Evolutionary conservation across 64 coral and sea anemone genomes (phyloP).

Genomic region (Anthopleura sola): DNA sequence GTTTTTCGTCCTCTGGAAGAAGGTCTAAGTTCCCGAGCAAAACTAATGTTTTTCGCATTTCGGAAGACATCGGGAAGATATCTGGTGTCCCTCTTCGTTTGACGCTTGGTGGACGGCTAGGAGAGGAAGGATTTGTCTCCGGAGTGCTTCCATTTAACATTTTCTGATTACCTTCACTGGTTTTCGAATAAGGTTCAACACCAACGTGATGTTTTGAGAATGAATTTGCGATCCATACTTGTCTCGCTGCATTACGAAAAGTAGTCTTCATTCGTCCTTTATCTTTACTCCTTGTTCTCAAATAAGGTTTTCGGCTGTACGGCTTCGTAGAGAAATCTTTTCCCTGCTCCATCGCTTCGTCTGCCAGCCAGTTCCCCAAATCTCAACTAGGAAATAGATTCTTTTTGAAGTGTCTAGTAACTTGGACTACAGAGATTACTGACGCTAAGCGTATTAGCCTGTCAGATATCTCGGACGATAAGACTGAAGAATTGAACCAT

Average conservation of each 20-base stretch:
- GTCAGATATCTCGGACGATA: neutral
- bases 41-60: conserved; percentile 19
- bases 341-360: neutral
- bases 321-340: neutral
- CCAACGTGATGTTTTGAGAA: neutral
- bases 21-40: conserved; percentile 19
- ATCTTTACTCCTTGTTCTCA: neutral
- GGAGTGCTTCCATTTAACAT: neutral
- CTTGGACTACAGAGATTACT: conserved; percentile 6
- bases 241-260: neutral
- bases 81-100: conserved; percentile 22
- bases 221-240: conserved; percentile 26
- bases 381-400: neutral
- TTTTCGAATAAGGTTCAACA: neutral
- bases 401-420: neutral
- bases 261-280: neutral
- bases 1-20: neutral
- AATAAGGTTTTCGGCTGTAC: neutral
- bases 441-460: neutral
- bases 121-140: neutral
- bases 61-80: conserved; percentile 30
- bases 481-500: neutral
- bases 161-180: neutral
- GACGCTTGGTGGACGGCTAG: neutral
- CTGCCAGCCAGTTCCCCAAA: neutral